Evolutionary conservation across 2,888 invertebrate species (phyloP).

Genomic region (Parnassius mnemosyne): DNA sequence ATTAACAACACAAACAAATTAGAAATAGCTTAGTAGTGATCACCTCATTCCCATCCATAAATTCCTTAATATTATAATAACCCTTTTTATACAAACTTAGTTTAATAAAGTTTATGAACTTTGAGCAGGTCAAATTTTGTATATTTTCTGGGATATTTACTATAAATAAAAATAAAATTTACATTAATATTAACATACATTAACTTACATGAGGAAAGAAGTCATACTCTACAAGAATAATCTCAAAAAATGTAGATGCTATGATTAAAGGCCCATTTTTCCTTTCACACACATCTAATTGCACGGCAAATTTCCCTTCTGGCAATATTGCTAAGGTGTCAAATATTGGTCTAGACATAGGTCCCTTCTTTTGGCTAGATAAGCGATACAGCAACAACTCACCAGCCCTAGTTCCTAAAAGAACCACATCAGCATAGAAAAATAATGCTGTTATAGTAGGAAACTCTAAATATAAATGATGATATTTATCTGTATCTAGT

Average conservation of each 20-base stretch:
- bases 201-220: constrained; percentile 64
- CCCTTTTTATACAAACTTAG: too few relatives aligned
- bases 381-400: constrained; percentile 61
- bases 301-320: constrained; percentile 58
- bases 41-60: too few relatives aligned
- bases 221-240: constrained; percentile 53
- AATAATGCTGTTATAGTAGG: constrained; percentile 62
- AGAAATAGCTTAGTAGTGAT: too few relatives aligned
- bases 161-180: too few relatives aligned
- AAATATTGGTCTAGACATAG: constrained; percentile 48
- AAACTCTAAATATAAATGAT: constrained; percentile 64
- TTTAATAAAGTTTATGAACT: too few relatives aligned
- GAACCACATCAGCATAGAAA: constrained; percentile 61
- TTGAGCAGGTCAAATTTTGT: too few relatives aligned
- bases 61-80: too few relatives aligned
- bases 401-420: constrained; percentile 56
- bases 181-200: constrained; percentile 3
- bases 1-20: too few relatives aligned
- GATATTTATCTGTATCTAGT: constrained; percentile 58
- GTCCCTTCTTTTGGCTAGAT: constrained; percentile 49
- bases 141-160: too few relatives aligned
- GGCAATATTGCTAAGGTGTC: constrained; percentile 53
- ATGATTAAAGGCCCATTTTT: constrained; percentile 58
- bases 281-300: constrained; percentile 63
- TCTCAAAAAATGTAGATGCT: constrained; percentile 57